phyloP scores from a whole-genome alignment of 1,140 invertebrate species.

The Triops cancriformis region DNA sequence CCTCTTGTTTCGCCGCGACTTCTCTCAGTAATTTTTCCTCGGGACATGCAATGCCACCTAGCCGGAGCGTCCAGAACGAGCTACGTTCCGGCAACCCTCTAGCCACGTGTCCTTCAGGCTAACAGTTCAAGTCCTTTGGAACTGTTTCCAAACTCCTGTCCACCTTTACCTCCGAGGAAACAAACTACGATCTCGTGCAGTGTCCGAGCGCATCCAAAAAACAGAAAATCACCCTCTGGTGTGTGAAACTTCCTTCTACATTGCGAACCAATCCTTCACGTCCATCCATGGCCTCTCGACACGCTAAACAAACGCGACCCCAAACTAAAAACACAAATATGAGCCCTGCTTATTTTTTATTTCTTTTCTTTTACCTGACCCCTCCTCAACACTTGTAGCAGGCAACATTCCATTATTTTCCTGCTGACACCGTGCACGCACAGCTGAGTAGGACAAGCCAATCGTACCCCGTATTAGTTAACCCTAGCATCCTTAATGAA shows the following conservation, averaged over 20 bases:
- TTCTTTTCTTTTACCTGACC: background rate
- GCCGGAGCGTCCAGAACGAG: background rate
- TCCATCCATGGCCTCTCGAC: conserved; percentile 12
- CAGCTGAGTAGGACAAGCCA: background rate
- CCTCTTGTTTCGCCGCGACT: conserved; percentile 1
- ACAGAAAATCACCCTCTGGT: background rate
- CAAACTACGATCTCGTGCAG: background rate
- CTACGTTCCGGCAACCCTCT: background rate
- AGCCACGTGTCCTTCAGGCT: too few relatives aligned
- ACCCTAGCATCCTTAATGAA: too few relatives aligned
- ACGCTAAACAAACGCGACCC: conserved; percentile 8
- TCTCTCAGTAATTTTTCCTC: background rate
- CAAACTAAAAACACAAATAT: background rate
- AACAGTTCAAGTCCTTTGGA: too few relatives aligned
- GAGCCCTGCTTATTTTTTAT: background rate
- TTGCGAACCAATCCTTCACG: conserved; percentile 5
- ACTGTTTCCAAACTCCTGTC: too few relatives aligned
- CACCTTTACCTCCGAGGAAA: background rate
- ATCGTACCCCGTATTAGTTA: background rate
- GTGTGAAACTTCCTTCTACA: background rate
- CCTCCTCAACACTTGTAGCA: too few relatives aligned
- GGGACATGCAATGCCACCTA: background rate
- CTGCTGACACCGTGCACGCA: background rate
- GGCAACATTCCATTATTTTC: background rate
- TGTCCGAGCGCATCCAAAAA: conserved; percentile 2